These are phyloP conservation scores for Synergus laeviventris DNA, from an alignment of 2,888 invertebrate species.

Conservation along the genomic window DNA sequence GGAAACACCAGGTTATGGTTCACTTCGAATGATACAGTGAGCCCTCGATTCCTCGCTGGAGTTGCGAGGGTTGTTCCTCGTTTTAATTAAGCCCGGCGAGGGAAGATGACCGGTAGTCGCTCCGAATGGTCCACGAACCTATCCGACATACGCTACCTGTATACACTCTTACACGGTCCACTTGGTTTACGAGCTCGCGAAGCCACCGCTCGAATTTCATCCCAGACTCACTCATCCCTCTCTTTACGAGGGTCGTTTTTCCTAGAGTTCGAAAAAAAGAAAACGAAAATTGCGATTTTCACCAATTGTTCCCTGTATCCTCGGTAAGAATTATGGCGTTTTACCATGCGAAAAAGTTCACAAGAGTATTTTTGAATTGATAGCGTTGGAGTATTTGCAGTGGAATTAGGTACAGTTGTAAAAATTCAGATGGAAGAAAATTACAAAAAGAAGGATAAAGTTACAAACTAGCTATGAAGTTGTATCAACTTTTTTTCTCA, in stretches of 20 bases:
- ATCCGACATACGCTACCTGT: conserved; percentile 47
- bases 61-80: conserved; percentile 65
- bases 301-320: not conserved
- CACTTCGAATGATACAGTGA: conserved; percentile 53
- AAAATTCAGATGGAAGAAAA: not conserved
- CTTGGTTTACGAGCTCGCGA: conserved; percentile 36
- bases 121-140: conserved; percentile 48
- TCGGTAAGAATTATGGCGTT: conserved; percentile 7
- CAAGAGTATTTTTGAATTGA: not conserved
- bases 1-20: conserved; percentile 71
- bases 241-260: conserved; percentile 30
- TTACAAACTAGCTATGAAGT: no score
- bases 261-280: conserved; percentile 22
- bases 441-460: not conserved
- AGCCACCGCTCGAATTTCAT: conserved; percentile 31
- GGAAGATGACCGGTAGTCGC: conserved; percentile 55
- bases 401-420: not conserved
- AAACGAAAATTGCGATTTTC: conserved; percentile 31
- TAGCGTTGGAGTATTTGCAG: not conserved
- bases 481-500: no score
- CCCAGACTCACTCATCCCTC: conserved; percentile 10
- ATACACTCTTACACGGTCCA: conserved; percentile 38
- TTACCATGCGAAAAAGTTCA: conserved; percentile 4
- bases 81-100: conserved; percentile 70
- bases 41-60: conserved; percentile 42